Conservation (phyloP, 2,888 invertebrate genomes). For the Leucophenga montana region DNA sequence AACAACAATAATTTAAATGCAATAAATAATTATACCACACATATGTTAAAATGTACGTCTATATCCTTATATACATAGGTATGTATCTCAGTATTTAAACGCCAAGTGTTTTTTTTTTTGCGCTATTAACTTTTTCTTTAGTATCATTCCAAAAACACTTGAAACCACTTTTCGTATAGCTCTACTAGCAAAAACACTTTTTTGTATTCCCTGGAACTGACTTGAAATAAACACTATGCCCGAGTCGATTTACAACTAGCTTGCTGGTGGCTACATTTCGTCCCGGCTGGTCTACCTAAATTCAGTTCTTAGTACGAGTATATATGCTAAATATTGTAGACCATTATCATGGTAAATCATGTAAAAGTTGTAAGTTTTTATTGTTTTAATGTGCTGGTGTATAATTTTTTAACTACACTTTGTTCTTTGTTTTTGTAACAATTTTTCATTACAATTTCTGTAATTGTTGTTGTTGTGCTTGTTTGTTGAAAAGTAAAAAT, state of each 20-base stretch:
- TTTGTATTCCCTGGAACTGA: too few relatives aligned
- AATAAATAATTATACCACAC: slow-evolving; percentile 63
- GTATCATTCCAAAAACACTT: background rate
- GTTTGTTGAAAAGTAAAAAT: slow-evolving; percentile 57
- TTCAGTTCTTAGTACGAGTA: too few relatives aligned
- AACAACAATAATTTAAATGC: slow-evolving; percentile 67
- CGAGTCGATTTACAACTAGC: too few relatives aligned
- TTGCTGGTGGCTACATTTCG: too few relatives aligned
- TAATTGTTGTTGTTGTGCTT: slow-evolving; percentile 35
- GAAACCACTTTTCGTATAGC: background rate
- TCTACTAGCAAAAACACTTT: too few relatives aligned
- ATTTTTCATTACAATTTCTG: slow-evolving; percentile 43
- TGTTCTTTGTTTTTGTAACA: slow-evolving; percentile 50
- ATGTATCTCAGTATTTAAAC: background rate
- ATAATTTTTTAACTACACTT: background rate
- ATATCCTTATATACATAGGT: background rate
- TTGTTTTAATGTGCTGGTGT: background rate
- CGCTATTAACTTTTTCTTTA: background rate
- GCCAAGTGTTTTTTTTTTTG: background rate
- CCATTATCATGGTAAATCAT: too few relatives aligned
- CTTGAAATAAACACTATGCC: too few relatives aligned
- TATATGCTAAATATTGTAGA: too few relatives aligned
- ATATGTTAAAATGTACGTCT: background rate
- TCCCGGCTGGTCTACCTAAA: too few relatives aligned
- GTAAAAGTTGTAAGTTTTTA: background rate